Evolutionary conservation across 2,113 vertebrate genomes (phyloP), one percentile per base, ranked within the genome.

Genomic region (Sporophila hypoxantha): DNA sequence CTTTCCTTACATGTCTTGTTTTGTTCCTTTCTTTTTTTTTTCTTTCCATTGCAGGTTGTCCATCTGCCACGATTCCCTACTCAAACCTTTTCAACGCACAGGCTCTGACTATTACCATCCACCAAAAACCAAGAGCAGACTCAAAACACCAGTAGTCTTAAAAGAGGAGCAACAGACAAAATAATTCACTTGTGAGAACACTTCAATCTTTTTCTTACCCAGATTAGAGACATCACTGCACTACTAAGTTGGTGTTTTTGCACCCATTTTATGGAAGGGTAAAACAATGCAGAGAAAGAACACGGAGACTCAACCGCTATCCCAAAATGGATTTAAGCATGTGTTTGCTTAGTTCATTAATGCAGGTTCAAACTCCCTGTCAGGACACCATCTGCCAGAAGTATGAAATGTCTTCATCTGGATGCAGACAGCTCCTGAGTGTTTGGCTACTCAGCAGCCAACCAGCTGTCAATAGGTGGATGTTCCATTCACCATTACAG

Each of bases 301-400:
- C 47, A 61, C 0, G 0, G 36, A 86, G 26, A 37, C 6, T 69
- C 50, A 85, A 78, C 46, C 50, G 5, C 67, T 79, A n/a, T 34
- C n/a, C 62, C 74, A 80, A 87, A 86, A 84, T 37, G 47, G 46
- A 68, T 71, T 78, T 86, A 81, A 88, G 25, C 37, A 55, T 84
- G 65, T 75, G 66, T 59, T 89, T 80, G 57, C 50, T 62, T 64
- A 73, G 37, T 73, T 93, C 76, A 71, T 87, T 85, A 94, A 85
- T 36, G 37, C 18, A 68, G 49, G 55, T 80, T 85, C 82, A 83
- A 85, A 71, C 20, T 80, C 76, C 53, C 61, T 78, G 74, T 82
- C 60, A 85, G 76, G 78, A 75, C 46, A 70, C 76, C 10, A 4
- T 83, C 59, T 89, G 87, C 62, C 47, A 85, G 62, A 83, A 62